Conservation (phyloP, 2,888 invertebrate genomes). For the Lycocerus yunnanus region DNA sequence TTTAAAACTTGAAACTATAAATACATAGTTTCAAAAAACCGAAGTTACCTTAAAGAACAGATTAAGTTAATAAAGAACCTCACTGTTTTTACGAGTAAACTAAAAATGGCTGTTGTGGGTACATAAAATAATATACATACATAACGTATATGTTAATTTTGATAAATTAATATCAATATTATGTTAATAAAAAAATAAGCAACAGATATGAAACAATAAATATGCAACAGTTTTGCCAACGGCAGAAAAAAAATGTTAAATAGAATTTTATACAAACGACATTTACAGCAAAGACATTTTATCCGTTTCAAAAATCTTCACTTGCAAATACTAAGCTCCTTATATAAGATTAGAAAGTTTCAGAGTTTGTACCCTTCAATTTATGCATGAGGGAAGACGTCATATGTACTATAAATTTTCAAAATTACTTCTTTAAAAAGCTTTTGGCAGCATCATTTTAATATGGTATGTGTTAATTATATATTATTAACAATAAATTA, state of each 20-base stretch:
- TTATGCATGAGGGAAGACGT: not conserved
- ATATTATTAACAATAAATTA: not conserved
- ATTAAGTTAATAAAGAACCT: not conserved
- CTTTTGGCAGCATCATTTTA: not conserved
- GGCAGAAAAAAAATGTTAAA: not conserved
- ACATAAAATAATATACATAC: too few relatives aligned
- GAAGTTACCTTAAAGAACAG: not conserved
- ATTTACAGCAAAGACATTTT: not conserved
- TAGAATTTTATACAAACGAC: conserved; percentile 1
- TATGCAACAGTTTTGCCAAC: not conserved
- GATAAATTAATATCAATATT: not conserved
- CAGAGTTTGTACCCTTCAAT: conserved; percentile 3
- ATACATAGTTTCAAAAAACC: not conserved
- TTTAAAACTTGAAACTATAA: not conserved
- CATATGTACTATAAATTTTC: not conserved
- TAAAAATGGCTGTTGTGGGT: too few relatives aligned
- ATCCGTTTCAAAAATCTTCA: conserved; percentile 13
- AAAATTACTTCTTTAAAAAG: not conserved
- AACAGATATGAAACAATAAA: too few relatives aligned
- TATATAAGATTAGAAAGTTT: conserved; percentile 15
- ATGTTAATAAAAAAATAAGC: not conserved
- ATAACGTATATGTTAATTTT: not conserved
- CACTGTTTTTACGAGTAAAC: not conserved
- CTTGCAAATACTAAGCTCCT: conserved; percentile 5
- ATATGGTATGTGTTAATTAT: not conserved